Conservation (phyloP, 2,113 vertebrate genomes). For the Oncorhynchus kisutch region DNA sequence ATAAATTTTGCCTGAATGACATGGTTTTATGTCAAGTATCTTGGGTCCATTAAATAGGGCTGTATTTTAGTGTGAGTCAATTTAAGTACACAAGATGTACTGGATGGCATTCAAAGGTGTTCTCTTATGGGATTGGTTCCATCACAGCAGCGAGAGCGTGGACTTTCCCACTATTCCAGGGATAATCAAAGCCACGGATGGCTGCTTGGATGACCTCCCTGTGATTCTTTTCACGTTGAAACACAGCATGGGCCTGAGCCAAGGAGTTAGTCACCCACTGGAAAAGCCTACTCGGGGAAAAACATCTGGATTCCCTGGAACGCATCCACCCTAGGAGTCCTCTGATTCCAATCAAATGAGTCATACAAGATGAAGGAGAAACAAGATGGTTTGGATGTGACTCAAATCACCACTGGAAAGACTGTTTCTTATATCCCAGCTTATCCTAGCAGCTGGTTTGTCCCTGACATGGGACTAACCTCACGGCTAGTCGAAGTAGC, state of each 20-base stretch:
- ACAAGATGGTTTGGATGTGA: constrained; percentile 6
- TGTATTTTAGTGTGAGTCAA: not conserved
- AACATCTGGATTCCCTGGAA: constrained; percentile 14
- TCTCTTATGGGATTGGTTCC: not conserved
- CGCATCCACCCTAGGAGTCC: not conserved
- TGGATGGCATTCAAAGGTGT: not conserved
- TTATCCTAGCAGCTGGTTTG: not conserved
- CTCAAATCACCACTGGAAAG: not conserved
- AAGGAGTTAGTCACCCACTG: constrained; percentile 11
- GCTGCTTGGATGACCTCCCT: constrained; percentile 10
- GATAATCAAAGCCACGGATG: not conserved
- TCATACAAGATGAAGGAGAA: constrained; percentile 1
- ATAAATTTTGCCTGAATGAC: not conserved
- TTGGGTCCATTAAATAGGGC: not conserved
- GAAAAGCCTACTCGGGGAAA: constrained; percentile 18
- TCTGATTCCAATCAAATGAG: constrained; percentile 1
- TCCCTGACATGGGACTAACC: not conserved
- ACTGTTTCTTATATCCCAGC: not conserved
- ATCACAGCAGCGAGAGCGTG: not conserved
- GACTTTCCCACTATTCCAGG: not conserved
- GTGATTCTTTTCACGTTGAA: not conserved
- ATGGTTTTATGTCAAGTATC: not conserved
- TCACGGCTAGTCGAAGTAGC: not conserved
- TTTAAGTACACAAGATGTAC: not conserved
- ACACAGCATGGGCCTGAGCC: not conserved